phyloP scores from a whole-genome alignment of 2,113 vertebrate species.

The Crocuta crocuta region DNA sequence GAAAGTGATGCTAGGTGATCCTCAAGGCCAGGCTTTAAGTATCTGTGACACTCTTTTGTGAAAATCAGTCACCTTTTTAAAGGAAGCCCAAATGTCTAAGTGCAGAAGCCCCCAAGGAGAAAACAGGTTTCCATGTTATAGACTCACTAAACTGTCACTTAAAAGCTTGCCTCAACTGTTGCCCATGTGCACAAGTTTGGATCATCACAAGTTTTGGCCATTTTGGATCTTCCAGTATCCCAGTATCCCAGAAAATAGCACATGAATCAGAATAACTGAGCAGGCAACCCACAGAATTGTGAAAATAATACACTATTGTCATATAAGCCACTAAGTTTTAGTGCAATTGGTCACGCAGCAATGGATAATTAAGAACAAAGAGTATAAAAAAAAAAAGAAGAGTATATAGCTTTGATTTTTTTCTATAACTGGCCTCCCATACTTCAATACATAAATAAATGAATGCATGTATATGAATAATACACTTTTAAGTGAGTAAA shows the following conservation, averaged over 20 bases:
- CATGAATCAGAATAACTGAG: neutral
- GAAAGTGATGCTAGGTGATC: neutral
- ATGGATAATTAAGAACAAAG: neutral
- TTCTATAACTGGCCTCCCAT: neutral
- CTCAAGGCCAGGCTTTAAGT: neutral
- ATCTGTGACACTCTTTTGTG: neutral
- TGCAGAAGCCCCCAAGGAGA: neutral
- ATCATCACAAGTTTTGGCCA: neutral
- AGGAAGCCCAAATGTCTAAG: neutral
- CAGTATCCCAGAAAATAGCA: neutral
- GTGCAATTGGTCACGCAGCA: neutral
- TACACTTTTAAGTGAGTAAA: neutral
- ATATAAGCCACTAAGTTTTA: neutral
- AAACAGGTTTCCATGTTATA: neutral
- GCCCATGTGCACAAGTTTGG: neutral
- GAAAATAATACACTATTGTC: neutral
- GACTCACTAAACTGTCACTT: neutral
- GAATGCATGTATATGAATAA: neutral
- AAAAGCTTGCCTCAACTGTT: neutral
- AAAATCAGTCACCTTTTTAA: neutral
- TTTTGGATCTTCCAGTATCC: neutral
- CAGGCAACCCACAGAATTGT: neutral
- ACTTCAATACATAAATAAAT: neutral
- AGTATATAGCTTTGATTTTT: neutral
- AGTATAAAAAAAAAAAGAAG: no score